These are phyloP conservation scores for Neomorphus geoffroyi DNA, from an alignment of 2,797 vertebrate genomes.

Conservation along the genomic window DNA sequence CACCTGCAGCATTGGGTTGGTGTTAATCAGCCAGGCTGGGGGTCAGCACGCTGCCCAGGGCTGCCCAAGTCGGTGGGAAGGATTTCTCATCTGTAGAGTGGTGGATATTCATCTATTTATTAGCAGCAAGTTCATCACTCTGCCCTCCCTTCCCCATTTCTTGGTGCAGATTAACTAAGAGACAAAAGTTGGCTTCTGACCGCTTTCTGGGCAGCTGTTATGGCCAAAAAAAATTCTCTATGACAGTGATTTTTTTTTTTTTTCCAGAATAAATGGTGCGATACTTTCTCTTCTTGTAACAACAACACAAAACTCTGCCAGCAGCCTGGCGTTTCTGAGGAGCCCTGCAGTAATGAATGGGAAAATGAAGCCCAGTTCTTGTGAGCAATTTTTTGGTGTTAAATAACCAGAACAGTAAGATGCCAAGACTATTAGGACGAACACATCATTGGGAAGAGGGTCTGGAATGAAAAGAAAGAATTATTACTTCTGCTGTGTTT, in stretches of 20 bases:
- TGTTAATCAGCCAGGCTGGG: slow-evolving; percentile 12
- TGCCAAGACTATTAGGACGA: accelerated
- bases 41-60: background rate
- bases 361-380: background rate
- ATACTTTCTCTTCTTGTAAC: background rate
- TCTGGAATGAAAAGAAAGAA: background rate
- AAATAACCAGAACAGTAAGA: background rate
- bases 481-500: background rate
- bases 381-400: background rate
- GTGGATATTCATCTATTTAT: background rate
- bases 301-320: background rate
- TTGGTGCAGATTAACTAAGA: background rate
- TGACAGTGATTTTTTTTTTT: background rate
- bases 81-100: slow-evolving; percentile 15
- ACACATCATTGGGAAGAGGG: background rate
- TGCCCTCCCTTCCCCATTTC: background rate
- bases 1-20: background rate
- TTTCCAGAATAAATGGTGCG: background rate
- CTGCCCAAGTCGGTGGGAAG: background rate
- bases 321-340: background rate
- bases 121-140: background rate
- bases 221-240: background rate
- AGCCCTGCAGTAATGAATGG: background rate
- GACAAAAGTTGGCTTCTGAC: background rate
- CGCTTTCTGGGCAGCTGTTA: background rate